phyloP scores from a whole-genome alignment of 2,888 invertebrate genomes.

The Ophion slaviceki region DNA sequence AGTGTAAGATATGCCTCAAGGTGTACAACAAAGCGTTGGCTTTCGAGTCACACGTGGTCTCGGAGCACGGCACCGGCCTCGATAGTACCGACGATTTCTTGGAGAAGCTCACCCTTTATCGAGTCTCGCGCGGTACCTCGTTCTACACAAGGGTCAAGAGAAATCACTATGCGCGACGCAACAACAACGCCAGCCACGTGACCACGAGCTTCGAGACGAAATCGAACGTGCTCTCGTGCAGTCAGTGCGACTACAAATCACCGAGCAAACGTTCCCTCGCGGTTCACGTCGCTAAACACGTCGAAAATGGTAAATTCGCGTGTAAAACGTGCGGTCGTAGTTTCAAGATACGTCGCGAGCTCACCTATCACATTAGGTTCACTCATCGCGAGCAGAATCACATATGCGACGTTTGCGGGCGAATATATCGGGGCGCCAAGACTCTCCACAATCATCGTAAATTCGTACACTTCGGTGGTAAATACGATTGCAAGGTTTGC shows the following conservation, averaged over 20 bases:
- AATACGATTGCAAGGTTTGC: constrained; percentile 80
- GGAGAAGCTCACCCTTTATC: constrained; percentile 45
- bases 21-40: constrained; percentile 70
- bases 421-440: constrained; percentile 76
- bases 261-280: constrained; percentile 66
- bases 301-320: background rate
- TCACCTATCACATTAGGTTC: constrained; percentile 67
- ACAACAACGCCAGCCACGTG: background rate
- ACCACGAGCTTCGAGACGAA: constrained; percentile 6
- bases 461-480: constrained; percentile 79
- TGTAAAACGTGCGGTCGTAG: constrained; percentile 65
- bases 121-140: constrained; percentile 46
- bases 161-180: background rate
- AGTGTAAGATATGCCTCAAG: constrained; percentile 75
- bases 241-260: constrained; percentile 70
- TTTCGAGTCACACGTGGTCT: constrained; percentile 71
- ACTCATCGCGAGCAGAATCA: constrained; percentile 63
- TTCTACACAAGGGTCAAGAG: constrained; percentile 29
- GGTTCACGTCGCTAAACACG: constrained; percentile 63
- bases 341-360: constrained; percentile 61
- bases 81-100: constrained; percentile 10
- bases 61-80: constrained; percentile 66
- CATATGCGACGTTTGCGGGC: constrained; percentile 78
- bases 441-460: constrained; percentile 79
- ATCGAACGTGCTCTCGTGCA: constrained; percentile 66